Percentiles rank a stretch among this genome's conserved stretches.
Evolutionary conservation across 2,888 invertebrate species (phyloP).

Genomic region (Idaea biselata): DNA sequence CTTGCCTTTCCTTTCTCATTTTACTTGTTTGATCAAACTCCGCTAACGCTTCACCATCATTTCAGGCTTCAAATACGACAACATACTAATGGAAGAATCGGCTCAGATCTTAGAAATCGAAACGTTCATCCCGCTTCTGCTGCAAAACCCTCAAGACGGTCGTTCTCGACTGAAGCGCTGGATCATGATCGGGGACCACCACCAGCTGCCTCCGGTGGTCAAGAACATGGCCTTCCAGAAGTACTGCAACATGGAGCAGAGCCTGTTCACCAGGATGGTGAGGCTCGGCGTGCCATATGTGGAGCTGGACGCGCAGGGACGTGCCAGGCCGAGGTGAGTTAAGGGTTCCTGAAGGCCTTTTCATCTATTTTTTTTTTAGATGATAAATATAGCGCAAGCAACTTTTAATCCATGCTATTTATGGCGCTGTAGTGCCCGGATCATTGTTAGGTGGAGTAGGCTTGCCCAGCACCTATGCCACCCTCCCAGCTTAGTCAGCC

Average conservation of each 20-base stretch:
- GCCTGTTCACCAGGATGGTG: slow-evolving; percentile 97
- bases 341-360: no score
- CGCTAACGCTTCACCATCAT: background rate
- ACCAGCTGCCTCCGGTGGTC: slow-evolving; percentile 99
- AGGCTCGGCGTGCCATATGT: slow-evolving; percentile 98
- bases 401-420: no score
- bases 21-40: background rate
- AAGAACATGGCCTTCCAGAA: slow-evolving; percentile 99
- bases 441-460: no score
- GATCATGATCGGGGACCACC: slow-evolving; percentile 99
- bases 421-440: no score
- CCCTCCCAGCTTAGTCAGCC: no score
- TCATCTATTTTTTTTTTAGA: no score
- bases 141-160: slow-evolving; percentile 99
- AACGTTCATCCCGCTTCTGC: slow-evolving; percentile 97
- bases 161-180: slow-evolving; percentile 97
- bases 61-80: slow-evolving; percentile 96
- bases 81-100: slow-evolving; percentile 99
- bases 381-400: no score
- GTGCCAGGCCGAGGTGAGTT: slow-evolving; percentile 89
- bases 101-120: slow-evolving; percentile 99
- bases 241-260: slow-evolving; percentile 99
- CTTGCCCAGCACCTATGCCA: no score
- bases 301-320: slow-evolving; percentile 98
- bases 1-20: no score